These are phyloP conservation scores for Perca flavescens DNA, from an alignment of 2,113 vertebrate species.

Conservation along the genomic window DNA sequence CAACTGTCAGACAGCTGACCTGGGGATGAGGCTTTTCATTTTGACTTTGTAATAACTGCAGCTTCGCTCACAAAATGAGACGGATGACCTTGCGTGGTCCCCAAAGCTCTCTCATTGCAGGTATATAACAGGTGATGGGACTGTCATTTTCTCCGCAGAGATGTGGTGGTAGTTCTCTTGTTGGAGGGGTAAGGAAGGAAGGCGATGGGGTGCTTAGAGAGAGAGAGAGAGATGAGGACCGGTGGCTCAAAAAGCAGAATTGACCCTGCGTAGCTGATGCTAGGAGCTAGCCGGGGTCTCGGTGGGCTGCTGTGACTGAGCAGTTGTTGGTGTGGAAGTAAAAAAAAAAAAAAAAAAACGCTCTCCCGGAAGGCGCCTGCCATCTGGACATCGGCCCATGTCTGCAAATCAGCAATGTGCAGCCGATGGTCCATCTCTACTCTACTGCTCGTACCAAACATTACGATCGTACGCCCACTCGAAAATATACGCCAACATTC, in stretches of 20 bases:
- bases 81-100: constrained; percentile 73
- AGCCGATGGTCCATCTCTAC: constrained; percentile 38
- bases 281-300: constrained; percentile 17
- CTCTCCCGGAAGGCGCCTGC: constrained; percentile 57
- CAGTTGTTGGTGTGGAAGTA: constrained; percentile 67
- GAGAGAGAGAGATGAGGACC: neutral
- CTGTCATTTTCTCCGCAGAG: constrained; percentile 45
- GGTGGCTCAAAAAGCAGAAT: constrained; percentile 2
- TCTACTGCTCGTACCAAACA: constrained; percentile 22
- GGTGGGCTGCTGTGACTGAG: constrained; percentile 33
- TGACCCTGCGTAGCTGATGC: constrained; percentile 30
- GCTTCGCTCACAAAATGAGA: constrained; percentile 75
- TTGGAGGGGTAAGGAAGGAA: constrained; percentile 1
- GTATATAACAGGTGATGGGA: constrained; percentile 63
- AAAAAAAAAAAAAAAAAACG: constrained; percentile 12
- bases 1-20: constrained; percentile 75
- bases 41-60: constrained; percentile 80
- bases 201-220: neutral
- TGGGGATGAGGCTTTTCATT: constrained; percentile 79
- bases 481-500: constrained; percentile 43
- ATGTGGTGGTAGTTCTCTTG: constrained; percentile 9
- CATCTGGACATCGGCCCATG: constrained; percentile 72
- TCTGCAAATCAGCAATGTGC: constrained; percentile 65
- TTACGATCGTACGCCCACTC: constrained; percentile 19
- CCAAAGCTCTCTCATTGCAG: constrained; percentile 49